These are phyloP conservation scores for Netelia melanura DNA, from an alignment of 2,888 invertebrate genomes.

Conservation along the genomic window DNA sequence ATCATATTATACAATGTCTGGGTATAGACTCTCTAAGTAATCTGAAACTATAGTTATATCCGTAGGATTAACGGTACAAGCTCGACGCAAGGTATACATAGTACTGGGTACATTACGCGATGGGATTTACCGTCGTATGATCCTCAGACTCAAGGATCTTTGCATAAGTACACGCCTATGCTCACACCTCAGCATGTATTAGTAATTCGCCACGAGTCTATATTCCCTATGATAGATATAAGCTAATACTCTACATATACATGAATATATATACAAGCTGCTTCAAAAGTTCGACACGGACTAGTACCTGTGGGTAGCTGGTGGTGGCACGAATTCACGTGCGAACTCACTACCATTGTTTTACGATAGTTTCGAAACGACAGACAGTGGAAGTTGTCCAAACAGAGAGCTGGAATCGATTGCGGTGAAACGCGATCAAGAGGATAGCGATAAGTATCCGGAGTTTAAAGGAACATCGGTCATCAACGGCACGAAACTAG, in stretches of 20 bases:
- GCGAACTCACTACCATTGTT: too few species aligned
- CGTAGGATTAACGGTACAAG: neutral
- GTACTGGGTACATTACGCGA: neutral
- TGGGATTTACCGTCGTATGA: neutral
- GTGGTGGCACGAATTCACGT: too few species aligned
- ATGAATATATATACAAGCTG: too few species aligned
- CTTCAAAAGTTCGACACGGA: too few species aligned
- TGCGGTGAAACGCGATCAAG: too few species aligned
- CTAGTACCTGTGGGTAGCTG: too few species aligned
- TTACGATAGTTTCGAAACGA: too few species aligned
- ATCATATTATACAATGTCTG: neutral
- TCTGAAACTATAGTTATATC: neutral
- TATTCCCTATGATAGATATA: conserved; percentile 14
- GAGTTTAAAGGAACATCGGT: too few species aligned
- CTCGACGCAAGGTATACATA: neutral
- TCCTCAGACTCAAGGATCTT: neutral
- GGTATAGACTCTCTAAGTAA: neutral
- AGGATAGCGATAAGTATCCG: too few species aligned
- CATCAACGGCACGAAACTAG: too few species aligned
- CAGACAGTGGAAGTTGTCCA: too few species aligned
- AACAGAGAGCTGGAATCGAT: too few species aligned
- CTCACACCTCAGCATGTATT: conserved; percentile 35
- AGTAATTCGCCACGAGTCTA: conserved; percentile 32
- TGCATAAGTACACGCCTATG: conserved; percentile 42
- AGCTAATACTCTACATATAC: neutral